Percentiles rank a stretch among this genome's conserved stretches.
phyloP scores from a whole-genome alignment of 2,888 invertebrate species.

The Agrilus biguttatus region DNA sequence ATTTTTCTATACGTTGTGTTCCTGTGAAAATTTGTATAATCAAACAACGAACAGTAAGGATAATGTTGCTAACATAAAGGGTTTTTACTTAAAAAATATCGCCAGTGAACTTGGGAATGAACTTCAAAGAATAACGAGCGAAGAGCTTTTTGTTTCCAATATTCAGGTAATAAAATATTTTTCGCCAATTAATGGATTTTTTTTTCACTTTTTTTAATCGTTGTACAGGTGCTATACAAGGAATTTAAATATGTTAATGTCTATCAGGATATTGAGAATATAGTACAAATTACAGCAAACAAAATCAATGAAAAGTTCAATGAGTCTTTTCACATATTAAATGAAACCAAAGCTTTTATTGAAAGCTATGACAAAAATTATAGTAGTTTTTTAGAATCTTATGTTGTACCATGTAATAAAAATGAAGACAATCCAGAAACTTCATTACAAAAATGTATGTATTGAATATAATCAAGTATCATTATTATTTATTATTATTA shows the following conservation, averaged over 20 bases:
- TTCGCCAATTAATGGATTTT: neutral
- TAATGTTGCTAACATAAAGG: slow-evolving; percentile 11
- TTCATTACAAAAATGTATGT: neutral
- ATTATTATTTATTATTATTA: slow-evolving; percentile 3
- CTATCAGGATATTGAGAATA: slow-evolving; percentile 19
- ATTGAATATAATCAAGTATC: neutral
- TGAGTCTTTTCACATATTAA: slow-evolving; percentile 22
- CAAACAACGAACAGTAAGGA: too few species aligned
- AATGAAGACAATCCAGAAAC: slow-evolving; percentile 4
- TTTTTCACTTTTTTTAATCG: slow-evolving; percentile 4
- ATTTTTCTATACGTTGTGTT: too few species aligned
- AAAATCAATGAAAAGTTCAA: slow-evolving; percentile 24
- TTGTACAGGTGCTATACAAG: slow-evolving; percentile 22
- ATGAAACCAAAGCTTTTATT: slow-evolving; percentile 19
- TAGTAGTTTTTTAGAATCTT: slow-evolving; percentile 11
- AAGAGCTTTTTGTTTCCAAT: slow-evolving; percentile 24
- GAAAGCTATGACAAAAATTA: slow-evolving; percentile 15
- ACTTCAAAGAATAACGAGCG: slow-evolving; percentile 21
- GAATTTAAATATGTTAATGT: slow-evolving; percentile 22
- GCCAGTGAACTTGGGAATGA: slow-evolving; percentile 18
- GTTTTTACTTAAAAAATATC: slow-evolving; percentile 14
- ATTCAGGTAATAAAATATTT: slow-evolving; percentile 18
- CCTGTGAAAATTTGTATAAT: too few species aligned
- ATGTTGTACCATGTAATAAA: slow-evolving; percentile 14
- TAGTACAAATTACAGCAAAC: slow-evolving; percentile 20